Base-by-base conservation (phyloP, 2,113 vertebrate genomes). In the Numenius arquata region DNA sequence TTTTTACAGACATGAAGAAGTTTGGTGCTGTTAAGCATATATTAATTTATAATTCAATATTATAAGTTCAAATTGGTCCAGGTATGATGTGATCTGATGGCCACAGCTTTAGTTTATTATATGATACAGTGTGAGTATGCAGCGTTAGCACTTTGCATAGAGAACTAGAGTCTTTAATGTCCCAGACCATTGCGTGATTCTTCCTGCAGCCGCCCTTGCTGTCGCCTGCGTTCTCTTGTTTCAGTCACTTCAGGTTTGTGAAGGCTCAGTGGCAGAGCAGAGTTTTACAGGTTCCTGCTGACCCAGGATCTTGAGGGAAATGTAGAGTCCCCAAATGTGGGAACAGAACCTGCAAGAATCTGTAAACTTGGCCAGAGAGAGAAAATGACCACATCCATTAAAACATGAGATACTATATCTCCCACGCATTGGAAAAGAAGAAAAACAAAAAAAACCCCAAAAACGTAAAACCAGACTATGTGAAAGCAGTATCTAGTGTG, bases 331-430 rank as follows among this genome's bases (percentile, higher is more conserved):
- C 21, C 43, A 56, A 0, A 59, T 74, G 72, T 84, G 83, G 83
- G 76, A 95, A 74, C 43, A 93, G 55, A 90, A 88, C 56, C 65
- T 90, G 59, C 61, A 84, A 78, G 82, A 61, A 41, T 65, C 52
- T 87, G 20, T 90, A 77, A 92, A 78, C 68, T 79, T 96, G 73
- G 45, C 77, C 25, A 14, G 15, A 72, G 88, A 58, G 61, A 38
- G n/a, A 87, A 93, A 96, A 90, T 81, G 27, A 85, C 76, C 79
- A 50, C 52, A 70, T 81, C 40, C 53, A 82, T 89, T 93, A 84
- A 90, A 90, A 79, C 65, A 65, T 61, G 68, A 90, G 34, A 40
- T 85, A 77, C 26, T 40, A 0, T 11, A 52, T 82, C 62, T 95
- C 62, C 66, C 45, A 75, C 13, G 11, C 61, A 71, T 59, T 63